Percentiles rank a stretch among this genome's conserved stretches.
Evolutionary conservation across 2,888 invertebrate genomes (phyloP).

Genomic region (Argyresthia goedartella): DNA sequence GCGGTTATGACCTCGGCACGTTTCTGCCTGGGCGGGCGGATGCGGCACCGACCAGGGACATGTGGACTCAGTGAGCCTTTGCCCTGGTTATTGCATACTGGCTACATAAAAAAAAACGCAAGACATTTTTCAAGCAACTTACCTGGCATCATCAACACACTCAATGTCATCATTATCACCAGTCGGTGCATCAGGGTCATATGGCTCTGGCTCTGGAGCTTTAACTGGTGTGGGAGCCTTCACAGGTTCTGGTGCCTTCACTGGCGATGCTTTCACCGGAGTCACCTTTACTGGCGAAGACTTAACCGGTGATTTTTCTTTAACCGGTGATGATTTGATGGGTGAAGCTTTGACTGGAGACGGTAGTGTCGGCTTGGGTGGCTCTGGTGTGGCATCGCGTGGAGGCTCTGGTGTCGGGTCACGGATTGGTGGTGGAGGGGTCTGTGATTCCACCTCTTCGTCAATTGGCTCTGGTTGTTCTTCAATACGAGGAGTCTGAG

Average conservation of each 20-base stretch:
- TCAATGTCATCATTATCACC: background rate
- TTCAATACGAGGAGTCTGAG: background rate
- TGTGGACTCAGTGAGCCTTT: too few relatives aligned
- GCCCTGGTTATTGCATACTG: too few relatives aligned
- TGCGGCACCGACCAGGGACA: too few relatives aligned
- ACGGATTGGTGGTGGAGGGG: background rate
- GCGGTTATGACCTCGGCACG: too few relatives aligned
- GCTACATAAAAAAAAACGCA: too few relatives aligned
- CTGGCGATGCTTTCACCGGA: background rate
- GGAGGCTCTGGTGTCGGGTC: background rate
- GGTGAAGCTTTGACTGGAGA: background rate
- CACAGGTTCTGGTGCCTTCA: background rate
- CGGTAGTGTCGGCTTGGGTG: background rate
- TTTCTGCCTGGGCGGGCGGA: too few relatives aligned
- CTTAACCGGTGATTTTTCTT: background rate
- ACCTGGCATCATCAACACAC: background rate
- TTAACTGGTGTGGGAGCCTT: background rate
- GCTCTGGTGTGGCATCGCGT: too few relatives aligned
- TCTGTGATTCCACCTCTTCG: background rate
- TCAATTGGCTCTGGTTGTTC: background rate
- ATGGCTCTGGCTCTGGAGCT: constrained; percentile 4
- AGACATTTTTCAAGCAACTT: too few relatives aligned
- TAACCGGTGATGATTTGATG: background rate
- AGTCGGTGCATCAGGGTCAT: background rate
- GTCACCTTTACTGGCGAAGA: background rate